phyloP scores from a whole-genome alignment of 2,888 invertebrate species.

The Caenorhabditis virilis region DNA sequence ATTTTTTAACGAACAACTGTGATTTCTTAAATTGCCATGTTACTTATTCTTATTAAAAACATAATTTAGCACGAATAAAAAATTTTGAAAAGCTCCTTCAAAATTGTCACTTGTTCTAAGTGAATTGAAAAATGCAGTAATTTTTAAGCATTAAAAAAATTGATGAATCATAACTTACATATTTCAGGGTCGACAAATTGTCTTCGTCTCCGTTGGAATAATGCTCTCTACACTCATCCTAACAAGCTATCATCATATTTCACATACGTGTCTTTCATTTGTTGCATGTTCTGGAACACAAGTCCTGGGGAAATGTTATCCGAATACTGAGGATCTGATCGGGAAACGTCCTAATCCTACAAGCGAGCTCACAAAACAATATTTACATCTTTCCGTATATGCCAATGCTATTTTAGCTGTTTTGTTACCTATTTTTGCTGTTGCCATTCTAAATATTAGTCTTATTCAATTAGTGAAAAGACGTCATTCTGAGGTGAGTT shows the following conservation, averaged over 20 bases:
- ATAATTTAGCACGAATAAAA: not conserved
- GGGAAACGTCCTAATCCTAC: slow-evolving; percentile 44
- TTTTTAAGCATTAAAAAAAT: too few species aligned
- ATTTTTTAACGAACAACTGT: too few species aligned
- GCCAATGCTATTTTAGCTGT: slow-evolving; percentile 46
- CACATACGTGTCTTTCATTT: slow-evolving; percentile 41
- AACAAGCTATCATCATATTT: slow-evolving; percentile 50
- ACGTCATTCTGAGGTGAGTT: slow-evolving; percentile 45
- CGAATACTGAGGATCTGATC: slow-evolving; percentile 34
- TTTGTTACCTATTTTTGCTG: slow-evolving; percentile 47
- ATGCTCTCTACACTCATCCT: slow-evolving; percentile 39
- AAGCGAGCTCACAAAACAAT: slow-evolving; percentile 27
- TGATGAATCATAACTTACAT: too few species aligned
- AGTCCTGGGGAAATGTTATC: slow-evolving; percentile 40
- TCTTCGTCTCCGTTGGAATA: slow-evolving; percentile 34
- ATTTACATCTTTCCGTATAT: slow-evolving; percentile 26
- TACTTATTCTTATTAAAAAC: too few species aligned
- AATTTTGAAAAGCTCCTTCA: not conserved
- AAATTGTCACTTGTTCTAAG: slow-evolving; percentile 18
- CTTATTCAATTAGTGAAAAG: slow-evolving; percentile 49
- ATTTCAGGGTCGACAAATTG: too few species aligned
- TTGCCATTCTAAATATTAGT: slow-evolving; percentile 48
- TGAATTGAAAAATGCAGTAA: too few species aligned
- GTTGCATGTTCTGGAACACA: slow-evolving; percentile 43
- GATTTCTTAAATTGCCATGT: too few species aligned